Percentiles rank a stretch among this genome's conserved stretches.
phyloP scores from a whole-genome alignment of 2,888 invertebrate species.

The Microctonus aethiopoides region DNA sequence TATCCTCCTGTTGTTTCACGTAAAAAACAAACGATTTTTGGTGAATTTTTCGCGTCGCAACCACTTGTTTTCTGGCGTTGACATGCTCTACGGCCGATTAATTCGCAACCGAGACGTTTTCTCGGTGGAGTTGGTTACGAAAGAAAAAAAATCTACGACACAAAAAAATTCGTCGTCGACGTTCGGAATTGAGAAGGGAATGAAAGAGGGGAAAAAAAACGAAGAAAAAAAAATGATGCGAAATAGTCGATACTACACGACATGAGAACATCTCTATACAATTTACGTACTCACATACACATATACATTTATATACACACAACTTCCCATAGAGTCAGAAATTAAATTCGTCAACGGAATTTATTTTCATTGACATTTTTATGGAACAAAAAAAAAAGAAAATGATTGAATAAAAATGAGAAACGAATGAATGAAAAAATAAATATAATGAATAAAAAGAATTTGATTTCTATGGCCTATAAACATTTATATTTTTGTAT shows the following conservation, averaged over 20 bases:
- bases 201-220: neutral
- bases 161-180: neutral
- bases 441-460: neutral
- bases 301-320: too few species aligned
- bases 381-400: neutral
- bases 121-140: conserved; percentile 25
- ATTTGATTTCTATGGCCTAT: neutral
- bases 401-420: neutral
- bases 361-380: neutral
- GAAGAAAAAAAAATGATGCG: neutral
- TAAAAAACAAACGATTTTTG: conserved; percentile 27
- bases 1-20: conserved; percentile 1
- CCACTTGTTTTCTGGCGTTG: conserved; percentile 43
- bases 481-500: neutral
- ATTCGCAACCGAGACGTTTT: conserved; percentile 38
- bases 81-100: conserved; percentile 45
- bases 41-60: conserved; percentile 37
- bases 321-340: neutral
- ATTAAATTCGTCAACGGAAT: neutral
- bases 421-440: neutral
- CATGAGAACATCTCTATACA: neutral
- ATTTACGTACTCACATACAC: neutral
- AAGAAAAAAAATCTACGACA: conserved; percentile 13
- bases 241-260: neutral
- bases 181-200: neutral